Conservation (phyloP, 2,113 vertebrate genomes). For the Mobula hypostoma region DNA sequence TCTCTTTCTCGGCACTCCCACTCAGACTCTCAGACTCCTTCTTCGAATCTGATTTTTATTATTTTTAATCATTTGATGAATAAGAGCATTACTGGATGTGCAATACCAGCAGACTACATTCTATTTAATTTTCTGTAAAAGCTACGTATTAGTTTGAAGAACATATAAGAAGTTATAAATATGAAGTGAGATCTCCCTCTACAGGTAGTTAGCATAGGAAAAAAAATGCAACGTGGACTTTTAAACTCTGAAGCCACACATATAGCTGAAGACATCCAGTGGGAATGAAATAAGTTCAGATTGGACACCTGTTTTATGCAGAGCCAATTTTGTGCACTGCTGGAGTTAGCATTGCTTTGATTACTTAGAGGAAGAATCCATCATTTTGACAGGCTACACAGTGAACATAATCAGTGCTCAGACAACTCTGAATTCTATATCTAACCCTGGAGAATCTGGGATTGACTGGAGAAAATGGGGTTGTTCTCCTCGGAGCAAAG, state of each 20-base stretch:
- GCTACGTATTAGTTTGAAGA: not conserved
- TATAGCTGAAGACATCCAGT: not conserved
- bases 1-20: too few species aligned
- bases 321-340: not conserved
- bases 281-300: not conserved
- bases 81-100: not conserved
- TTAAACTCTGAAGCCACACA: not conserved
- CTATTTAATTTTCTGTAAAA: not conserved
- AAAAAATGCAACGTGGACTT: not conserved
- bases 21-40: too few species aligned
- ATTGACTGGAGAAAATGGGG: too few species aligned
- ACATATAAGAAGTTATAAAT: not conserved
- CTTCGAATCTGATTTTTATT: not conserved
- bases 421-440: not conserved
- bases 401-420: not conserved
- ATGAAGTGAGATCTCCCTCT: conserved; percentile 31
- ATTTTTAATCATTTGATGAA: not conserved
- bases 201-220: not conserved
- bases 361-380: not conserved
- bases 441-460: not conserved
- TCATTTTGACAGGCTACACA: not conserved
- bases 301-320: too few species aligned
- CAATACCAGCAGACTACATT: not conserved
- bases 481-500: too few species aligned
- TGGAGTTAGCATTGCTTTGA: not conserved